Conservation (phyloP, 1,140 invertebrate genomes). For the Ericerus pela region DNA sequence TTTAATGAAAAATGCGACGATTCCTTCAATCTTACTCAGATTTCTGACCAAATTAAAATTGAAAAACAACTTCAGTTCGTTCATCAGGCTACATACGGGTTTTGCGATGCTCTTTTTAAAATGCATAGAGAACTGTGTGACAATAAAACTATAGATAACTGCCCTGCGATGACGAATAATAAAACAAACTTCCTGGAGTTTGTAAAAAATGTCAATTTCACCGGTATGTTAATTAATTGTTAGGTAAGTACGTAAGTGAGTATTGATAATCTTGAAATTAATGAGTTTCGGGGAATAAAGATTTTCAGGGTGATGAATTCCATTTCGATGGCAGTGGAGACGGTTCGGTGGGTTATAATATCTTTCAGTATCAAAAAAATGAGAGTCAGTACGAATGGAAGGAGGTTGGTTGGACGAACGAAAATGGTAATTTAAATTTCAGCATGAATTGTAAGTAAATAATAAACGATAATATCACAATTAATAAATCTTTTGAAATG, state of each 20-base stretch:
- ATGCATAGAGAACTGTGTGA: conserved; percentile 69
- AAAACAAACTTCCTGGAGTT: conserved; percentile 70
- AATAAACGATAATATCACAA: no score
- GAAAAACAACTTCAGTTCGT: conserved; percentile 86
- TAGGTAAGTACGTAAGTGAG: no score
- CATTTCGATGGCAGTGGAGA: conserved; percentile 78
- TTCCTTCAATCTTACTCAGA: no score
- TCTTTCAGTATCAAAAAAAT: conserved; percentile 87
- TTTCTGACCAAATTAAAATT: no score
- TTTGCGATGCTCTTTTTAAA: conserved; percentile 65
- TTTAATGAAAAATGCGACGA: no score
- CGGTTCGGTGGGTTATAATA: conserved; percentile 84
- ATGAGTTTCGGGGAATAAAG: no score
- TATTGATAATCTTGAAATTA: no score
- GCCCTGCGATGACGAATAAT: conserved; percentile 72
- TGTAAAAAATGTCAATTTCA: conserved; percentile 65
- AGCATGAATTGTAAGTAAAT: conserved; percentile 60
- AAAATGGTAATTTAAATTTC: conserved; percentile 49
- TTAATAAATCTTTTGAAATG: no score
- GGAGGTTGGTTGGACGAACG: conserved; percentile 69
- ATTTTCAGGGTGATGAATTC: conserved; percentile 59
- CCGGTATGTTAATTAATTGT: conserved; percentile 60
- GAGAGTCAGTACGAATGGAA: conserved; percentile 61
- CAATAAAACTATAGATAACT: conserved; percentile 47
- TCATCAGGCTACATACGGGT: conserved; percentile 80